These are phyloP conservation scores for Raja brachyura DNA, from an alignment of 2,113 vertebrate genomes.

Conservation along the genomic window DNA sequence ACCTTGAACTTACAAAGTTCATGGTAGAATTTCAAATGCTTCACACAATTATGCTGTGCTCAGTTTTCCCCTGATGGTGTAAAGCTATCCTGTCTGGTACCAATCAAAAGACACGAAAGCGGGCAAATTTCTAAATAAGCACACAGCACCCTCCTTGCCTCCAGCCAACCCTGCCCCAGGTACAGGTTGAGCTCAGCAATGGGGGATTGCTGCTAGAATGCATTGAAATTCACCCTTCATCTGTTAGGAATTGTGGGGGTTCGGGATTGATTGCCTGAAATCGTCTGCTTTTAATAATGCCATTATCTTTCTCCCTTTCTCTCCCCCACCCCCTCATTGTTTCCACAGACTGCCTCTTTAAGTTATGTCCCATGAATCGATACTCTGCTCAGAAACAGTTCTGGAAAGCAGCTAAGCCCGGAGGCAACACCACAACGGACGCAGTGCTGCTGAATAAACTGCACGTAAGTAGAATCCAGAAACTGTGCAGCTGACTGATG, in stretches of 20 bases:
- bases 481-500: background rate
- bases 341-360: slow-evolving; percentile 87
- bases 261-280: background rate
- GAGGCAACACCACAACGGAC: slow-evolving; percentile 89
- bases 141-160: too few species aligned
- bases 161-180: too few species aligned
- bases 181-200: too few species aligned
- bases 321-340: background rate
- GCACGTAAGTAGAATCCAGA: slow-evolving; percentile 64
- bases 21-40: too few species aligned
- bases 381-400: slow-evolving; percentile 99
- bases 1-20: too few species aligned
- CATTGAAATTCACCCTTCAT: background rate
- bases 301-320: background rate
- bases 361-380: slow-evolving; percentile 95
- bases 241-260: background rate
- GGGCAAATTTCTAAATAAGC: too few species aligned
- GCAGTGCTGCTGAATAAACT: slow-evolving; percentile 88
- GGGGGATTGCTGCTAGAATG: background rate
- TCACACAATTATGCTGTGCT: background rate
- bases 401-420: slow-evolving; percentile 96
- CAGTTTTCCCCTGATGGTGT: background rate
- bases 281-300: background rate
- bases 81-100: too few species aligned
- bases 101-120: too few species aligned